Evolutionary conservation across 2,797 vertebrate genomes (phyloP).

Genomic region (Sebastes minor): DNA sequence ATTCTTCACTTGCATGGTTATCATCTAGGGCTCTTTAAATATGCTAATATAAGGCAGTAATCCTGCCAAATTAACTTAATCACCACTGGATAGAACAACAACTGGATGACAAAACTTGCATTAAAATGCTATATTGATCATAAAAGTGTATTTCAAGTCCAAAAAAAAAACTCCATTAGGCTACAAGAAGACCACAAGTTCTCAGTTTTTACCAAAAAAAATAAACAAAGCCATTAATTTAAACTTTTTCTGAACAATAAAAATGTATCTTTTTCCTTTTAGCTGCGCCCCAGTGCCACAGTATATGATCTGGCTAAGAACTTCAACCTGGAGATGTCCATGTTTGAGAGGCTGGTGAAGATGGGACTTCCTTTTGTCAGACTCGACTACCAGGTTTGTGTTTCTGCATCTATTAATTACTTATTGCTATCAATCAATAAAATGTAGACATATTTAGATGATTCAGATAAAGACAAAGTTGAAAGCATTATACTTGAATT

Average conservation of each 20-base stretch:
- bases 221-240: neutral
- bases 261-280: constrained; percentile 12
- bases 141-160: neutral
- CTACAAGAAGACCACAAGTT: neutral
- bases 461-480: neutral
- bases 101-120: neutral
- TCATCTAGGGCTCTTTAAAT: neutral
- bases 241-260: neutral
- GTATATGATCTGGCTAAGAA: constrained; percentile 94
- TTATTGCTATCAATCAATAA: neutral
- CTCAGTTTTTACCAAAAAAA: neutral
- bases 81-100: neutral
- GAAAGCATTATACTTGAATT: neutral
- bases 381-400: constrained; percentile 92
- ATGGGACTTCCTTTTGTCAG: constrained; percentile 88
- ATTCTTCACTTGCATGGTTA: neutral
- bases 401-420: neutral
- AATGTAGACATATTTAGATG: neutral
- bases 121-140: neutral
- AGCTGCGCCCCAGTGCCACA: constrained; percentile 93
- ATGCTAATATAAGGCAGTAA: neutral
- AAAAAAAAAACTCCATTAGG: neutral
- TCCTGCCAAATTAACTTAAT: neutral
- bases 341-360: constrained; percentile 94
- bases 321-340: constrained; percentile 93